A percentile compares a stretch with the other conserved stretches of the same genome.
phyloP scores from a whole-genome alignment of 2,888 invertebrate species.

The Machimus rusticus region DNA sequence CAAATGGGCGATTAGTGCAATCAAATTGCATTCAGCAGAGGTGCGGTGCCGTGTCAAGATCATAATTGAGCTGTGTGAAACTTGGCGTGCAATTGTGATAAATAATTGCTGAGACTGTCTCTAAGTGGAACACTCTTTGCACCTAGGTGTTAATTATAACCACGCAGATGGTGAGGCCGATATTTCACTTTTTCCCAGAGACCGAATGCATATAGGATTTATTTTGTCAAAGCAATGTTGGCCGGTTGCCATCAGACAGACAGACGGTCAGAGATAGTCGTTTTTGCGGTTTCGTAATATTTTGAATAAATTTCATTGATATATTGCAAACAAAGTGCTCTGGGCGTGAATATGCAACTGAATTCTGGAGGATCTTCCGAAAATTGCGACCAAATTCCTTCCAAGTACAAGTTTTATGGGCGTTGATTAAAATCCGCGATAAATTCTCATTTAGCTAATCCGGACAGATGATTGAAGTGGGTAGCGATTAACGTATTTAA shows the following conservation, averaged over 20 bases:
- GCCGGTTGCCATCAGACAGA: background rate
- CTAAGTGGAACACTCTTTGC: background rate
- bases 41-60: background rate
- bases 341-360: background rate
- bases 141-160: background rate
- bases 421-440: background rate
- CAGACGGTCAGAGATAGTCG: slow-evolving; percentile 3
- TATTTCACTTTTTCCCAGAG: background rate
- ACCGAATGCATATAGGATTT: background rate
- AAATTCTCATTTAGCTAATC: background rate
- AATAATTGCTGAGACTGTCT: background rate
- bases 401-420: background rate
- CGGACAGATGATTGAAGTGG: slow-evolving; percentile 16
- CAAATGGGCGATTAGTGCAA: slow-evolving; percentile 3
- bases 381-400: background rate
- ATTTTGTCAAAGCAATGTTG: background rate
- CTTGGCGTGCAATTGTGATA: background rate
- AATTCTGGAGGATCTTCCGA: background rate
- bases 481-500: slow-evolving; percentile 17
- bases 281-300: background rate
- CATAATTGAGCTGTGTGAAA: background rate
- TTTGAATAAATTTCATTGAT: slow-evolving; percentile 3
- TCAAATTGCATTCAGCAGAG: background rate
- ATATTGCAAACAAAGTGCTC: background rate
- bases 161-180: background rate